Percentiles rank a stretch among this genome's conserved stretches.
These are phyloP conservation scores for Phylloscopus collybita DNA, from an alignment of 2,797 vertebrate genomes.

Conservation along the genomic window DNA sequence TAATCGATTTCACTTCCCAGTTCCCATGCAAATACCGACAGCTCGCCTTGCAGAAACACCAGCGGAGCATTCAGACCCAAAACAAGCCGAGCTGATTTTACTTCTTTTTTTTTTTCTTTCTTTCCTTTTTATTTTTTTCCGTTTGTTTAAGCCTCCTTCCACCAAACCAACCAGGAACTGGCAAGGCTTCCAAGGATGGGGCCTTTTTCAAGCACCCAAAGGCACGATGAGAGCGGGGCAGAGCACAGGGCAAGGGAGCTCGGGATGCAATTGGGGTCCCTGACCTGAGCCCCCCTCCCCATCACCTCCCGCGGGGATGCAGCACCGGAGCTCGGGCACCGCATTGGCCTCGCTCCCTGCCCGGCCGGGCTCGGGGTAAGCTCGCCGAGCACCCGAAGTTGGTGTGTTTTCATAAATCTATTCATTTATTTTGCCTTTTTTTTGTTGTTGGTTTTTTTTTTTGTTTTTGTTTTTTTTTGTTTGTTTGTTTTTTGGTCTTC, in stretches of 20 bases:
- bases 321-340: not conserved
- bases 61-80: not conserved
- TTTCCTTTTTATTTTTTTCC: accelerated
- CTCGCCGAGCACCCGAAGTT: not conserved
- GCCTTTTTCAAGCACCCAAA: not conserved
- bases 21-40: slow-evolving; percentile 33
- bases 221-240: not conserved
- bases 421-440: not conserved
- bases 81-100: not conserved
- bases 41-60: not conserved
- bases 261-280: not conserved
- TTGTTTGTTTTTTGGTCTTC: not conserved
- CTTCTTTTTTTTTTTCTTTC: too few species aligned
- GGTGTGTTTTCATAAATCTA: not conserved
- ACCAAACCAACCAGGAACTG: not conserved
- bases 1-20: slow-evolving; percentile 45
- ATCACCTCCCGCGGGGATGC: not conserved
- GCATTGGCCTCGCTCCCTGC: not conserved
- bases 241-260: not conserved
- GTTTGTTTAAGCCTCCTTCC: not conserved
- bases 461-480: too few species aligned
- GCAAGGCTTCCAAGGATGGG: not conserved
- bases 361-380: not conserved
- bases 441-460: too few species aligned
- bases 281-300: not conserved